Base-by-base conservation (phyloP, 2,113 vertebrate species). In the Sylvilagus bachmani region DNA sequence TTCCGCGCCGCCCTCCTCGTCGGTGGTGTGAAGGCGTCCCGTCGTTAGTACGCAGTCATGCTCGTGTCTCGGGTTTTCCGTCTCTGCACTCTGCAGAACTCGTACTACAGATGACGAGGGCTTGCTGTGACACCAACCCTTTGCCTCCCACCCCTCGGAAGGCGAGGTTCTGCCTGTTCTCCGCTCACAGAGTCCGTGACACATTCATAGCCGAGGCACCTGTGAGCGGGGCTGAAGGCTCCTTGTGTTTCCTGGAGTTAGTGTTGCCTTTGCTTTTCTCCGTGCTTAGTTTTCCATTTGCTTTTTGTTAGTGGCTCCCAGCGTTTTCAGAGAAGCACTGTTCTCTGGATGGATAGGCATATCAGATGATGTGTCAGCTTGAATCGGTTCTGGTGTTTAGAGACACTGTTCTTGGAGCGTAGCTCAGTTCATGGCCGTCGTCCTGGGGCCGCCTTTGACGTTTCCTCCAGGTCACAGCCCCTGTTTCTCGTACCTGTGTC, bases 201-300 rank as follows among this genome's bases (percentile, higher is more conserved):
- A 86, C 66, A 27, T 38, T 64, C 13, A 4, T 25, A 51, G 31
- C 38, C 29, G 55, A 55, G 64, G 19, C 19, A 53, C 0, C 0
- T 83, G 70, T 77, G 44, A 24, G 61, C 69, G 33, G 25, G 62
- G 29, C 61, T 49, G 44, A 13, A 38, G 70, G 16, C 73, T 71
- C 78, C 73, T 2, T 84, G 21, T 79, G 79, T 90, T 89, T 79
- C 55, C 70, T 27, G 27, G 73, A 86, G 81, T 78, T 85, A 38
- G 85, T 36, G 64, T 64, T 79, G 55, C 19, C 55, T 85, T 69
- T 51, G 1, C 19, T 5, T 1, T 33, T 7, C 0, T 77, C 75
- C 44, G 7, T 51, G 51, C 53, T 84, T 90, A 49, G 3, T 78
- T 71, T 90, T 38, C 73, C 53, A 21, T 70, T 70, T 78, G 51